A percentile compares a stretch with the other conserved stretches of the same genome.
phyloP scores from a whole-genome alignment of 2,888 invertebrate species.

The Andrena flavipes region DNA sequence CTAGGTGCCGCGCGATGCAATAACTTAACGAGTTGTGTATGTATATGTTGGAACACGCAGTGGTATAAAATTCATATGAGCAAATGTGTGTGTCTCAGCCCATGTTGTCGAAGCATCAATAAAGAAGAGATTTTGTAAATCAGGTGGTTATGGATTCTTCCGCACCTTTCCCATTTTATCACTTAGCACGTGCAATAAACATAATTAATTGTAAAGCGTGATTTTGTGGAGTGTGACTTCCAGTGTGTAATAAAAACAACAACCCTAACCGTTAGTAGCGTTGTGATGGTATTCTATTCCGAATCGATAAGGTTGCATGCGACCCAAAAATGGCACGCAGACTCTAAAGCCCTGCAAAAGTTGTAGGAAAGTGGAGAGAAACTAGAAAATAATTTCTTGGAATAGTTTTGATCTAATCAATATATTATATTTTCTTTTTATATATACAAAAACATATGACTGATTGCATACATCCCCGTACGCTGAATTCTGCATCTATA shows the following conservation, averaged over 20 bases:
- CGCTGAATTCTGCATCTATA: constrained; percentile 16
- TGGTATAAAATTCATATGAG: constrained; percentile 74
- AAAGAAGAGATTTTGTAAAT: constrained; percentile 81
- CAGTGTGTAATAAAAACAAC: no score
- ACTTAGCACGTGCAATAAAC: no score
- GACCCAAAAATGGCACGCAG: no score
- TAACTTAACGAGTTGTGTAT: constrained; percentile 73
- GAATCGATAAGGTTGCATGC: no score
- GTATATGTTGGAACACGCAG: constrained; percentile 74
- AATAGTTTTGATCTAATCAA: constrained; percentile 37
- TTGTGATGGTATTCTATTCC: no score
- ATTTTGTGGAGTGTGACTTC: no score
- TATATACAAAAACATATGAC: constrained; percentile 44
- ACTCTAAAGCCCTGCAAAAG: no score
- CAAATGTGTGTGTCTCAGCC: constrained; percentile 78
- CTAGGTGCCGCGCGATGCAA: constrained; percentile 66
- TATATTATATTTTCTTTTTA: constrained; percentile 56
- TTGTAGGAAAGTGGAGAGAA: no score
- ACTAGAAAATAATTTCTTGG: background rate
- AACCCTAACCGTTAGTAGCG: no score
- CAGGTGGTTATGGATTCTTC: constrained; percentile 19
- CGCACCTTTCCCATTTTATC: no score
- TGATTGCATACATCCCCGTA: constrained; percentile 16
- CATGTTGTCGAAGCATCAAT: constrained; percentile 82
- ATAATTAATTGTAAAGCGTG: no score